These are phyloP conservation scores for Drosophila burlai DNA, from an alignment of 1,140 invertebrate genomes.

Conservation along the genomic window DNA sequence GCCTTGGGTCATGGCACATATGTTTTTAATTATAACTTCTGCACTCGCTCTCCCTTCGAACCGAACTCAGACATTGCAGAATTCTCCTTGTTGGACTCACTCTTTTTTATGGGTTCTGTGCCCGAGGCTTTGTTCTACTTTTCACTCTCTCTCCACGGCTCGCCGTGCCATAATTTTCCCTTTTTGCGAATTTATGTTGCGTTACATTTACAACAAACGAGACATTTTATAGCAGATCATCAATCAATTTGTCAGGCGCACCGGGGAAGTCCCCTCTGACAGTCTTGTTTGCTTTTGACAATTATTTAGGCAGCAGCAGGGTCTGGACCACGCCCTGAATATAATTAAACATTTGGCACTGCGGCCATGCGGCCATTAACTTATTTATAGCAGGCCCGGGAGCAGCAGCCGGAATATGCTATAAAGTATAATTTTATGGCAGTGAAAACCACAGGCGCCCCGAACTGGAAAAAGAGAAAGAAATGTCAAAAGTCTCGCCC, in stretches of 20 bases:
- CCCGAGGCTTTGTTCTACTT: conserved; percentile 60
- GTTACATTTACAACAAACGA: conserved; percentile 82
- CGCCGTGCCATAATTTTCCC: conserved; percentile 67
- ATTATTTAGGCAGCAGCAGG: conserved; percentile 33
- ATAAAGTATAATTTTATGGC: conserved; percentile 76
- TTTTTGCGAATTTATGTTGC: conserved; percentile 82
- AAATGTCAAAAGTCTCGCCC: conserved; percentile 56
- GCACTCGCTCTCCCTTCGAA: conserved; percentile 15
- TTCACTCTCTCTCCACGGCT: conserved; percentile 27
- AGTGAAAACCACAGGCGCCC: conserved; percentile 60
- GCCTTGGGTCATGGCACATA: conserved; percentile 66
- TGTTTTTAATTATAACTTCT: conserved; percentile 81
- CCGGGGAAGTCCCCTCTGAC: conserved; percentile 34
- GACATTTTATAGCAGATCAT: conserved; percentile 84
- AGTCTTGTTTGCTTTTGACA: conserved; percentile 11
- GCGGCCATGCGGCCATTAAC: conserved; percentile 42
- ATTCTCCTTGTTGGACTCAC: conserved; percentile 32
- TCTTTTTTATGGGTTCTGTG: conserved; percentile 29
- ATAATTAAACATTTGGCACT: conserved; percentile 71
- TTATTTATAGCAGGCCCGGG: conserved; percentile 65
- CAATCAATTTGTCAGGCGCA: conserved; percentile 79
- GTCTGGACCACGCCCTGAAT: conserved; percentile 47
- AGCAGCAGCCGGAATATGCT: conserved; percentile 53
- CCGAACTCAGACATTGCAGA: conserved; percentile 38
- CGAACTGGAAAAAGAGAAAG: conserved; percentile 5